These are phyloP conservation scores for Pygoscelis antarcticus DNA, from an alignment of 2,113 vertebrate species.

Conservation along the genomic window DNA sequence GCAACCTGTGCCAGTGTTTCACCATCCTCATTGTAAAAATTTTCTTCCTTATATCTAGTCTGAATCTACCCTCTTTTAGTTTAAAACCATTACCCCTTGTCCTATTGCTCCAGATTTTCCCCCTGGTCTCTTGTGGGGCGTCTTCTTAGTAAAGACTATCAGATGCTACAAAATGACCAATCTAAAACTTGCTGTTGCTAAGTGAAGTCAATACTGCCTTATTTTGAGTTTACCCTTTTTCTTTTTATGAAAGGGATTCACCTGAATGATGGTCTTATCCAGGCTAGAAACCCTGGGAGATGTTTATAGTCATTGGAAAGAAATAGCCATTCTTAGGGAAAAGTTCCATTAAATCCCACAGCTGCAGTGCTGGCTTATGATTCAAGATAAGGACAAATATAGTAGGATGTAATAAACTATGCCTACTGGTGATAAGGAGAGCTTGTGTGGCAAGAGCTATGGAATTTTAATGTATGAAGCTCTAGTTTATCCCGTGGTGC, in stretches of 20 bases:
- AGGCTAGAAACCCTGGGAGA: not conserved
- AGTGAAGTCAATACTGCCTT: not conserved
- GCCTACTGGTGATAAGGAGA: not conserved
- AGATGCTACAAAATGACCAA: not conserved
- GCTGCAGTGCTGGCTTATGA: not conserved
- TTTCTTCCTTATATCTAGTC: not conserved
- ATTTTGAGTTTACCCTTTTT: not conserved
- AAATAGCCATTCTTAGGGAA: not conserved
- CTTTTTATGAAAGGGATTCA: not conserved
- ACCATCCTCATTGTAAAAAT: not conserved
- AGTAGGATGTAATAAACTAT: not conserved
- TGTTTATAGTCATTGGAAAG: not conserved
- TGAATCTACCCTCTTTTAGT: not conserved
- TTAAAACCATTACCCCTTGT: not conserved
- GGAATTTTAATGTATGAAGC: not conserved
- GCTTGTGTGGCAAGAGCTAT: not conserved
- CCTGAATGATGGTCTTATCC: not conserved
- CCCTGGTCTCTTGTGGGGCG: fast-evolving
- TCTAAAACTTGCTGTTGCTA: not conserved
- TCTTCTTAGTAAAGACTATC: not conserved
- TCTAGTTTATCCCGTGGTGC: not conserved
- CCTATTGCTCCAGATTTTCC: not conserved
- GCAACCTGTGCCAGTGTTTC: not conserved
- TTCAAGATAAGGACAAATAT: not conserved
- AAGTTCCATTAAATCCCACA: not conserved